Evolutionary conservation across 2,888 invertebrate species (phyloP).

Genomic region (Stegophylla sp.): DNA sequence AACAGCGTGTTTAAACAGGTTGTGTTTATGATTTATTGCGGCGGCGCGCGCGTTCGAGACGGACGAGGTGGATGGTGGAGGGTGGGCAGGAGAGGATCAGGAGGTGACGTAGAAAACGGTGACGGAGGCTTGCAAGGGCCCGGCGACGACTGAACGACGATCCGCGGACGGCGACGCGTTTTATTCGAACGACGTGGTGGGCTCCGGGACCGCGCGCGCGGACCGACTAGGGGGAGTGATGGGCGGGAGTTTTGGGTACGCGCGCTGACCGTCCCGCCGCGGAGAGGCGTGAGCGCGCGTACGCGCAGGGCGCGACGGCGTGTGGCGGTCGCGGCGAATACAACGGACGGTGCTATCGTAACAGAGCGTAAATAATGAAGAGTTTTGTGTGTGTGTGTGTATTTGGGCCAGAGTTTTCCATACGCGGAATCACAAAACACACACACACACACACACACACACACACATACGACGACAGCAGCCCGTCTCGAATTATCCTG

Average conservation of each 20-base stretch:
- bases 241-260: not conserved
- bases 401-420: not conserved
- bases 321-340: not conserved
- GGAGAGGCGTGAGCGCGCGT: not conserved
- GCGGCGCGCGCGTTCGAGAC: no score
- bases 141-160: slow-evolving; percentile 50
- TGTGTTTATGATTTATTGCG: not conserved
- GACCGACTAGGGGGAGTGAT: not conserved
- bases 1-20: no score
- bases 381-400: not conserved
- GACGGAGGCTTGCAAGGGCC: not conserved
- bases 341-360: not conserved
- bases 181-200: slow-evolving; percentile 28
- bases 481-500: not conserved
- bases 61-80: no score
- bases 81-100: no score
- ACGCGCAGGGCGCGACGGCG: not conserved
- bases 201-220: not conserved
- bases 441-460: no score
- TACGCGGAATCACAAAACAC: not conserved
- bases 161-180: slow-evolving; percentile 36
- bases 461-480: no score
- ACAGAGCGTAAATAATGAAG: slow-evolving; percentile 49
- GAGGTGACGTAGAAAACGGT: no score
- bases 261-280: not conserved